Evolutionary conservation across 1,140 invertebrate species (phyloP).

Genomic region (Conopomorpha cramerella): DNA sequence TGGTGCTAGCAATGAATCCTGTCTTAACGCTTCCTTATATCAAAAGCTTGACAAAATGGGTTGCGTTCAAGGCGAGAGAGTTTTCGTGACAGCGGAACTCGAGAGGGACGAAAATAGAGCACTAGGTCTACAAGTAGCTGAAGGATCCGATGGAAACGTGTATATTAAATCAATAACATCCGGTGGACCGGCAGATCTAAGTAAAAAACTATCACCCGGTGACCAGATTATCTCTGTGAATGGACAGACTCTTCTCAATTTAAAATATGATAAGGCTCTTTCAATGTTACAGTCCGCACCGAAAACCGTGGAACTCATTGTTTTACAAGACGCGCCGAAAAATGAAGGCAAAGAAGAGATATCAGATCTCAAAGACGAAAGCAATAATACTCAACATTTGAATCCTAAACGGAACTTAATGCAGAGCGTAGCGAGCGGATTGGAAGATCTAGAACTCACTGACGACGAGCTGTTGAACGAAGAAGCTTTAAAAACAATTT

Average conservation of each 20-base stretch:
- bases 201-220: conserved; percentile 71
- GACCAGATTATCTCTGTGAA: conserved; percentile 83
- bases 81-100: conserved; percentile 68
- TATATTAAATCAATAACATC: conserved; percentile 78
- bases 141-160: conserved; percentile 77
- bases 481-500: conserved; percentile 58
- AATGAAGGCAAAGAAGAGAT: conserved; percentile 2
- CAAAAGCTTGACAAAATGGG: conserved; percentile 74
- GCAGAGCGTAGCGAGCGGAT: conserved; percentile 23
- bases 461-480: conserved; percentile 52
- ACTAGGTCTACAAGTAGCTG: conserved; percentile 76
- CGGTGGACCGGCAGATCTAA: conserved; percentile 70
- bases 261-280: conserved; percentile 75
- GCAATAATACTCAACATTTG: too few relatives aligned
- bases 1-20: conserved; percentile 41
- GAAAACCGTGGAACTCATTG: conserved; percentile 69
- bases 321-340: conserved; percentile 65
- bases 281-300: conserved; percentile 72
- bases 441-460: conserved; percentile 41
- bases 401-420: too few relatives aligned
- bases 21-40: conserved; percentile 70
- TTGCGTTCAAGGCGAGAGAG: conserved; percentile 71
- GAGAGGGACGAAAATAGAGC: conserved; percentile 67
- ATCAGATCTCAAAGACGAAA: conserved; percentile 6
- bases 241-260: conserved; percentile 72